Conservation (phyloP, 2,797 vertebrate species). For the Emys orbicularis region DNA sequence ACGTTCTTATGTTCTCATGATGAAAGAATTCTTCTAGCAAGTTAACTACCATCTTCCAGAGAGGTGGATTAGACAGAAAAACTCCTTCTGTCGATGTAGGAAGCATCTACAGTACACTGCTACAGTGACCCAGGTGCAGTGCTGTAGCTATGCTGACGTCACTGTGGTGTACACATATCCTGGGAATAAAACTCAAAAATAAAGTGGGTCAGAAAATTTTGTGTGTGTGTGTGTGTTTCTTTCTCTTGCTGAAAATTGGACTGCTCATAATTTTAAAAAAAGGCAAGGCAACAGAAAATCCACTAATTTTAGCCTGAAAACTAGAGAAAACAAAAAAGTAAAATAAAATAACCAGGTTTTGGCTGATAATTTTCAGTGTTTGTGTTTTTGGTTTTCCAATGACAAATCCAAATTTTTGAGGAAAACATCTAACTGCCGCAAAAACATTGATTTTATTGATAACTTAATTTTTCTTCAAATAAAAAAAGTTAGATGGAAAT, state of each 20-base stretch:
- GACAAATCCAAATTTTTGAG: not conserved
- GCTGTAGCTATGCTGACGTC: no score
- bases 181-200: not conserved
- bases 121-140: no score
- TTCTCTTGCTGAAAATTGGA: not conserved
- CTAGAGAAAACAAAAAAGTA: not conserved
- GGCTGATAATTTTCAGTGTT: not conserved
- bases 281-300: not conserved
- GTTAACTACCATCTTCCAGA: not conserved
- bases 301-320: not conserved
- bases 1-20: no score
- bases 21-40: not conserved
- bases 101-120: not conserved
- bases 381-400: not conserved
- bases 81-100: not conserved
- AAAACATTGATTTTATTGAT: not conserved
- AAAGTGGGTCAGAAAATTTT: not conserved
- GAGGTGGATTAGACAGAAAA: not conserved
- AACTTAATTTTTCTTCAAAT: not conserved
- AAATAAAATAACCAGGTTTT: not conserved
- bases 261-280: not conserved
- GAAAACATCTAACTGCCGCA: not conserved
- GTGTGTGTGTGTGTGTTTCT: not conserved
- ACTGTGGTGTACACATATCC: not conserved
- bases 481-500: fast-evolving